Evolutionary conservation across 2,888 invertebrate genomes (phyloP).

Genomic region (Chloroclystis v-ata): DNA sequence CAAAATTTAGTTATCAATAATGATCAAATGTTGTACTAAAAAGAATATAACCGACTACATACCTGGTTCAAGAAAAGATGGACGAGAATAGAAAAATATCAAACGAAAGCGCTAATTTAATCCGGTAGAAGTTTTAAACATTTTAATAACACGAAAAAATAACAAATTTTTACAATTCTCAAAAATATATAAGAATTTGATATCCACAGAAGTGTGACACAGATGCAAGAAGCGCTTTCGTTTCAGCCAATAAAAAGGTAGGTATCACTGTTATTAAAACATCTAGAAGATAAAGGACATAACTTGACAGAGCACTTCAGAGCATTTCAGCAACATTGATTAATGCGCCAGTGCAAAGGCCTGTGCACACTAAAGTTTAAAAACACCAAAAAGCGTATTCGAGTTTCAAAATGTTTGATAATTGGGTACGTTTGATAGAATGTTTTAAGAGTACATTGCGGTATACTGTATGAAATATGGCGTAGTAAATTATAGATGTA

Average conservation of each 20-base stretch:
- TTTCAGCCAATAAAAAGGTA: slow-evolving; percentile 11
- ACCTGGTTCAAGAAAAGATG: background rate
- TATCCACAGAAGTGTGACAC: too few relatives aligned
- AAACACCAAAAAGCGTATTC: background rate
- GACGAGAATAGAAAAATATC: background rate
- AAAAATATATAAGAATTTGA: too few relatives aligned
- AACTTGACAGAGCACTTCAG: slow-evolving; percentile 52
- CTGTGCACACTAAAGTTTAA: slow-evolving; percentile 6
- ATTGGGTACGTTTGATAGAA: too few relatives aligned
- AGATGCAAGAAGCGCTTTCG: slow-evolving; percentile 8
- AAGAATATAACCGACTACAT: background rate
- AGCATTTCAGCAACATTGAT: slow-evolving; percentile 63
- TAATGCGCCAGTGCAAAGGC: slow-evolving; percentile 53
- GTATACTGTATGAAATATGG: too few relatives aligned
- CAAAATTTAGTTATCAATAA: too few relatives aligned
- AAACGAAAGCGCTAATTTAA: slow-evolving; percentile 1
- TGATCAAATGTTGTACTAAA: background rate
- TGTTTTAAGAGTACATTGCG: too few relatives aligned
- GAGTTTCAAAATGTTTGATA: too few relatives aligned
- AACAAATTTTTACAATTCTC: too few relatives aligned
- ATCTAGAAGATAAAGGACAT: slow-evolving; percentile 27
- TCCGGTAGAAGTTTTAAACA: too few relatives aligned
- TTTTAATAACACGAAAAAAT: too few relatives aligned
- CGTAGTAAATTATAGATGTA: too few relatives aligned
- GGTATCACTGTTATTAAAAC: slow-evolving; percentile 10